A percentile compares a stretch with the other conserved stretches of the same genome.
phyloP scores from a whole-genome alignment of 64 coral and sea anemone species.

The Catalaphyllia jardinei region DNA sequence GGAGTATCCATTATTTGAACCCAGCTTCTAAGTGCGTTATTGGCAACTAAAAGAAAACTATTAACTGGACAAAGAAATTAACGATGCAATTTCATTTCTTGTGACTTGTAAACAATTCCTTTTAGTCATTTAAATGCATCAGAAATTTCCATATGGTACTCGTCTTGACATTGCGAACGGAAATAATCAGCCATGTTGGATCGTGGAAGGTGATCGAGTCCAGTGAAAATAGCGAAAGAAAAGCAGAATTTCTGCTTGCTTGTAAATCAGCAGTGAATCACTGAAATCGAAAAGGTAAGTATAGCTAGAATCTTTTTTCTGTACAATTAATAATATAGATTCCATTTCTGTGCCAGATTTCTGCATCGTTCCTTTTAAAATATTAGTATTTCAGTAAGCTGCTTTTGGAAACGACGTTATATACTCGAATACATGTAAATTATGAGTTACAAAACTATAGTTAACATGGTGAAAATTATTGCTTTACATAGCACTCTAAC shows the following conservation, averaged over 20 bases:
- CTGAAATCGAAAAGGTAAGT: neutral
- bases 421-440: no score
- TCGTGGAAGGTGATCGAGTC: neutral
- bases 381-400: no score
- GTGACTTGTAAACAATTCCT: neutral
- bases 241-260: neutral
- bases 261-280: neutral
- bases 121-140: neutral
- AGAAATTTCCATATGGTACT: constrained; percentile 22
- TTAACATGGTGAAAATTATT: no score
- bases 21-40: neutral
- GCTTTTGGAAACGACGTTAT: no score
- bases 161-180: neutral
- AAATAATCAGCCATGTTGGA: constrained; percentile 7
- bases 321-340: no score
- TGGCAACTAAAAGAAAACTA: neutral
- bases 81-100: neutral
- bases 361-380: no score
- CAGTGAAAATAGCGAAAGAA: neutral
- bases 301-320: no score
- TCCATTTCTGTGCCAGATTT: no score
- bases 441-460: no score
- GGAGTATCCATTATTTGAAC: neutral
- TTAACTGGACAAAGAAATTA: neutral
- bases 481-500: no score